Base-by-base conservation (phyloP, 2,888 invertebrate genomes). In the Dexiosoma caninum region DNA sequence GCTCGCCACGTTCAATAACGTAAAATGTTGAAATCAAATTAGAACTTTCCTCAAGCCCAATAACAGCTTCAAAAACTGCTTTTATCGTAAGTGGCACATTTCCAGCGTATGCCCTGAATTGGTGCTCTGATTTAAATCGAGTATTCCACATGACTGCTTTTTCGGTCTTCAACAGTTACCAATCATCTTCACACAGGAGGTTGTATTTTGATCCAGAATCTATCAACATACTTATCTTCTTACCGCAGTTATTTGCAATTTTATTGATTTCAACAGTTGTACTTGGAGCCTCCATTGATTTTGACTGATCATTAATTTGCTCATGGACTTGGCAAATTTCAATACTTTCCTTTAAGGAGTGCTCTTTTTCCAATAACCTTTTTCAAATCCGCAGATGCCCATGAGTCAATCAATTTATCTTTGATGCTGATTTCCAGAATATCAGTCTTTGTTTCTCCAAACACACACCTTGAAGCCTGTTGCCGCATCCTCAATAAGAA, bases 181-280 rank as follows among this genome's bases (percentile, higher is more conserved):
- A 81, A 23, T 80, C 80, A 40, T 60, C 55, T 42, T 77, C 67
- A 10, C 77, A 59, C 12, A 79, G 9, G 9, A 80, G 23, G 70
- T 82, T 76, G 21, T 78, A 78, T 23, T 70, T 75, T 4, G 79
- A 83, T 1, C 79, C 77, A 2, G 74, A 83, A 35, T 81, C 75
- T 6, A 80, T 80, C 2, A 77, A 37, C 82, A 82, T 78, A 1
- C 37, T 46, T 16, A 75, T 27, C 0, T 21, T 1, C 59, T 53
- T 37, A 1, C 75, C 71, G 9, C 9, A 35, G 42, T 37, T 76
- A 66, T 44, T 16, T 32, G 51, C 2, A 19, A 44, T 27, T 0
- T 44, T 7, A 10, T 32, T 55, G 16, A 42, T 42, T 37, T 40
- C 44, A 8, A 66, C 42, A 32, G 75, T 69, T 35, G 60, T 81